Evolutionary conservation across 2,113 vertebrate species (phyloP).

Genomic region (Lamprotornis superbus): DNA sequence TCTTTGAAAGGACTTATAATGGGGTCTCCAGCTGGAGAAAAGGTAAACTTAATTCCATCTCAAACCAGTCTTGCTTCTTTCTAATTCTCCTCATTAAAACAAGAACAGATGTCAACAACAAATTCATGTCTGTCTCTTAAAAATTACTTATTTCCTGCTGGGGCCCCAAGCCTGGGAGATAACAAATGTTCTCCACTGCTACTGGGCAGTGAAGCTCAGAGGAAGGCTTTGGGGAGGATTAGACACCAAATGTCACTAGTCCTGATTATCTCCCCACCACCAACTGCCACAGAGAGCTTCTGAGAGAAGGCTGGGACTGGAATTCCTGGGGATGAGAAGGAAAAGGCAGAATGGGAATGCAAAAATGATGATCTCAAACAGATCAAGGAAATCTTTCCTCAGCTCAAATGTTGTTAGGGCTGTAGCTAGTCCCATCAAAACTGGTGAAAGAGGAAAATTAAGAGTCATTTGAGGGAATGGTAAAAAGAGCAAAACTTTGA

Average conservation of each 20-base stretch:
- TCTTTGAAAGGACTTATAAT: background rate
- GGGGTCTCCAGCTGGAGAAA: background rate
- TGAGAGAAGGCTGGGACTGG: background rate
- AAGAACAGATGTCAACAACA: slow-evolving; percentile 11
- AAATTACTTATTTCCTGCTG: slow-evolving; percentile 14
- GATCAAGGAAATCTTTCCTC: background rate
- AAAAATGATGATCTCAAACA: background rate
- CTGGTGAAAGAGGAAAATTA: background rate
- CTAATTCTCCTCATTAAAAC: slow-evolving; percentile 32
- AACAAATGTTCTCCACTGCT: slow-evolving; percentile 4
- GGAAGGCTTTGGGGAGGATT: background rate
- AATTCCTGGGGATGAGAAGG: background rate
- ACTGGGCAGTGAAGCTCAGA: background rate
- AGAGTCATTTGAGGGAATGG: background rate
- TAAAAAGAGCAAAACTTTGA: background rate
- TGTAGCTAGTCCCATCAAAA: background rate
- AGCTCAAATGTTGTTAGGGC: background rate
- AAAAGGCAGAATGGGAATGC: background rate
- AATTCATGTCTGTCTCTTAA: background rate
- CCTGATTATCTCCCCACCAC: background rate
- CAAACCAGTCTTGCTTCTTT: background rate
- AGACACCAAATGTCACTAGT: background rate
- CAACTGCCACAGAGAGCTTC: background rate
- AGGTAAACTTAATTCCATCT: background rate
- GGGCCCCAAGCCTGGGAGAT: background rate